Evolutionary conservation across 2,888 invertebrate genomes (phyloP), one percentile per base, ranked within the genome.

Genomic region (Hesperia comma): DNA sequence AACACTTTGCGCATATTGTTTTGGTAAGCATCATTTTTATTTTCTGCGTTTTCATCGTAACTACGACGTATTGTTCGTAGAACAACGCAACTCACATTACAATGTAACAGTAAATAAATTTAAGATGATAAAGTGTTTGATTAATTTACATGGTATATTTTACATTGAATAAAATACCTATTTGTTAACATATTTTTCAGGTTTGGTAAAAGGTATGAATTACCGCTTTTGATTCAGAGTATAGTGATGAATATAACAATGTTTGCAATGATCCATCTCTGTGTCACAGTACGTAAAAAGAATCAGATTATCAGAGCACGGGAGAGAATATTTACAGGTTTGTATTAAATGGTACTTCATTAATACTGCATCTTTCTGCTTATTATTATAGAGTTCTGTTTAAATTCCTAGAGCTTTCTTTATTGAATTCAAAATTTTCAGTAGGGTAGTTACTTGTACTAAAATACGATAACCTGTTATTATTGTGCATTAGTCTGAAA

Each of bases 171-270:
- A n/a, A n/a, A n/a, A n/a, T n/a, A n/a, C n/a, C n/a, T n/a, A n/a
- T 46, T 54, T 66, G n/a, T 43, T 61, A 37, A 19, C 17, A 37
- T 61, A 60, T 43, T 93, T 49, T 94, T 53, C 90, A 99, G 99
- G 99, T 99, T 99, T 95, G 99, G 99, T 73, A 98, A 98, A 91
- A 96, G 96, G 75, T 99, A 98, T 94, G 99, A 99, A 93, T 93
- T 97, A 82, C 99, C 99, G 67, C 93, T 99, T 72, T 94, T 99
- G 75, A 94, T 98, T 70, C 99, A 99, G 93, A 99, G 99, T 92
- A 95, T 99, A 82, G 95, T 99, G 68, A 99, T 99, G 99, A 99
- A 98, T 82, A 84, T 97, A 67, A 97, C 98, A 74, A 99, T 99
- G 99, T 95, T 99, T 89, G 94, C 95, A 67, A 97, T 99, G 97